Evolutionary conservation across 2,888 invertebrate genomes (phyloP).

Genomic region (Furcula furcula): DNA sequence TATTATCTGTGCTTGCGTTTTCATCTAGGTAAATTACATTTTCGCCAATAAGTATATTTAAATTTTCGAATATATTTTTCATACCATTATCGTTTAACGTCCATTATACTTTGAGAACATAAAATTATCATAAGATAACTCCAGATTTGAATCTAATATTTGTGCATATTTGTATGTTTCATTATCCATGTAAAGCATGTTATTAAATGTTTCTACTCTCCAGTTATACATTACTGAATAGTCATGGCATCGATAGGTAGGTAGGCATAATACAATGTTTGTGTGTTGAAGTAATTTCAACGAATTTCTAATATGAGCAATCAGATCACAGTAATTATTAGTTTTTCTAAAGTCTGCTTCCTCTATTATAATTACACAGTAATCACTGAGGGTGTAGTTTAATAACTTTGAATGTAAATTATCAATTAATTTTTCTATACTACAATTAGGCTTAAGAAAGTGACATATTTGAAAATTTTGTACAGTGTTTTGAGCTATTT

Average conservation of each 20-base stretch:
- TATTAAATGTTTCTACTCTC: no score
- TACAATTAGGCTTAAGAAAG: neutral
- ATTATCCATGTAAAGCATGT: no score
- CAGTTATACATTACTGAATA: conserved; percentile 2
- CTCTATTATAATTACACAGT: conserved; percentile 3
- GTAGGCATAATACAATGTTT: conserved; percentile 5
- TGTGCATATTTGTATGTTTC: no score
- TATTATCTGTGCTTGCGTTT: no score
- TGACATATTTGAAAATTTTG: neutral
- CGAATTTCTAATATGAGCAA: neutral
- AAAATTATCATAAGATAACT: no score
- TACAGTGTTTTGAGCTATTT: neutral
- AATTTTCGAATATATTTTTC: no score
- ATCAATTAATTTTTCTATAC: neutral
- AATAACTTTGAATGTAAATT: neutral
- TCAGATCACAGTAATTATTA: neutral
- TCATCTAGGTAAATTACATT: no score
- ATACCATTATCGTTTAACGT: no score
- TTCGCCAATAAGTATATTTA: no score
- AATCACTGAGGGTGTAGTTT: conserved; percentile 1
- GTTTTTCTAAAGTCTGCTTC: conserved; percentile 2
- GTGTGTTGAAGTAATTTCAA: conserved; percentile 1
- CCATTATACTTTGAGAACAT: no score
- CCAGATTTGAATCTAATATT: no score
- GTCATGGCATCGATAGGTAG: conserved; percentile 1